Percentiles rank a stretch among this genome's conserved stretches.
phyloP scores from a whole-genome alignment of 2,888 invertebrate genomes.

The Eurytoma californica region DNA sequence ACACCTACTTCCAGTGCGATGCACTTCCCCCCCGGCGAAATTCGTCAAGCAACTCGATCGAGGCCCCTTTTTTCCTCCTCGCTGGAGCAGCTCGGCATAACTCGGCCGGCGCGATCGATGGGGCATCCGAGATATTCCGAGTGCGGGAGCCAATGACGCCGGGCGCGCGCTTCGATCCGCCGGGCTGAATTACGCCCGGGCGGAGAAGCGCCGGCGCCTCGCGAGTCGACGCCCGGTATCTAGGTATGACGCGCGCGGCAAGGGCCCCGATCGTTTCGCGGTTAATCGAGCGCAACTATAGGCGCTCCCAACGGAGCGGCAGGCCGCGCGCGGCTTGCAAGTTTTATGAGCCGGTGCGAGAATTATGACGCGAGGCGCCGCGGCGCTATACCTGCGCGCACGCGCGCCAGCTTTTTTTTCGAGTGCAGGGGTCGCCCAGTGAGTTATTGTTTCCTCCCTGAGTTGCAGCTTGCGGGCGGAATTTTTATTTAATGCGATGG shows the following conservation, averaged over 20 bases:
- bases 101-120: constrained; percentile 46
- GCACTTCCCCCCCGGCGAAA: not conserved
- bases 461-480: too few relatives aligned
- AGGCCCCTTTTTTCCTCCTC: not conserved
- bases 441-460: too few relatives aligned
- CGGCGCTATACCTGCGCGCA: not conserved
- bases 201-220: constrained; percentile 24
- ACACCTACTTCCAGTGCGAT: not conserved
- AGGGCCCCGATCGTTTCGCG: not conserved
- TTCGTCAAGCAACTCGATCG: not conserved
- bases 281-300: constrained; percentile 17
- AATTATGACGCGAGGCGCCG: constrained; percentile 6
- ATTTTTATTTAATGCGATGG: too few relatives aligned
- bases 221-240: constrained; percentile 47
- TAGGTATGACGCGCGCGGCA: constrained; percentile 12
- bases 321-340: not conserved
- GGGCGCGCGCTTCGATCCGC: not conserved
- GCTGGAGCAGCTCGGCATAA: not conserved
- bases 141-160: not conserved
- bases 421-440: too few relatives aligned
- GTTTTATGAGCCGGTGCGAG: constrained; percentile 15
- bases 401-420: not conserved
- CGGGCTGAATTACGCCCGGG: not conserved
- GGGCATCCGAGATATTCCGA: constrained; percentile 50
- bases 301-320: not conserved